Evolutionary conservation across 2,888 invertebrate genomes (phyloP), one percentile per base, ranked within the genome.

Genomic region (Patella caerulea): DNA sequence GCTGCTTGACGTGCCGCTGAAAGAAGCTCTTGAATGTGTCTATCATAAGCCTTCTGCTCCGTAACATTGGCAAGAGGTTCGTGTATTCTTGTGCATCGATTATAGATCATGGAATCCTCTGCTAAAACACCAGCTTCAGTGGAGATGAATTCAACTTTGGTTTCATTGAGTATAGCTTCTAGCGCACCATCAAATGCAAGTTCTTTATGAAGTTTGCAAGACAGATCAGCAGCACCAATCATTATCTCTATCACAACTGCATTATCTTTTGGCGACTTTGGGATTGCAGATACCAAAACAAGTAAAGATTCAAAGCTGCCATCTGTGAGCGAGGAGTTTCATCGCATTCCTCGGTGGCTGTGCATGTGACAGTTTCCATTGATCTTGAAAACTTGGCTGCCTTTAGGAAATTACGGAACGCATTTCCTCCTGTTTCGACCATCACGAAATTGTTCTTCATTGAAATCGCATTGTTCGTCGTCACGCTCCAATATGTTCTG

Each of bases 181-280:
- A 80, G 55, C 24, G 78, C 80, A 7, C 75, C 75, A 75, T 71
- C 79, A 59, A 79, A 79, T 34, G 78, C 77, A 24, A 79, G 72
- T 9, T 56, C 56, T 2, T 0, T 56, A n/a, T 56, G 34, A 34
- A 34, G 34, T 34, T 3, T 4, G 3, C 0, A 34, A 34, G 34
- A 0, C 2, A 34, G 34, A 34, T 34, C 34, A 34, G 34, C 4
- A 34, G 4, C 71, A 19, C 78, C 34, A 9, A 56, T 19, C 80
- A 79, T 70, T 34, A 4, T 34, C 34, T 34, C 75, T 52, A 65
- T 74, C 55, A 79, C 80, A 7, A 79, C 80, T 75, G 79, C 80
- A 71, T 79, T 79, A 12, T 73, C 74, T 14, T 72, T 79, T 72
- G 78, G 80, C 2, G 80, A 71, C 17, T 52, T 34, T 11, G 54